Evolutionary conservation across 2,888 invertebrate species (phyloP).

Genomic region (Drosophila nigritarsus): DNA sequence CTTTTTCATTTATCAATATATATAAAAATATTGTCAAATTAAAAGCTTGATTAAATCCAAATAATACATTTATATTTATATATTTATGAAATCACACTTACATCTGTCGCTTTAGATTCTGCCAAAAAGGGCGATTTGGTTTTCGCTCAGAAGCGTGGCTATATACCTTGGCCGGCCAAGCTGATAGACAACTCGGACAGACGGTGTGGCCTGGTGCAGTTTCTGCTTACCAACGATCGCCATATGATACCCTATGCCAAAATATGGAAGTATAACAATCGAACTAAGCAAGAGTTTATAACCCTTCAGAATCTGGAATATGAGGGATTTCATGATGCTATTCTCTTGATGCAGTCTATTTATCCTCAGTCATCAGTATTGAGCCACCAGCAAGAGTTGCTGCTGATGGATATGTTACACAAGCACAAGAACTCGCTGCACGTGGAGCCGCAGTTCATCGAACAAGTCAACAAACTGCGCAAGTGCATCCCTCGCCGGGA

Average conservation of each 20-base stretch:
- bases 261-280: conserved; percentile 39
- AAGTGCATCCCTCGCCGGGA: neutral
- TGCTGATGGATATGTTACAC: conserved; percentile 7
- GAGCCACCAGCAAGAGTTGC: neutral
- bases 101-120: neutral
- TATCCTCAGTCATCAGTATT: neutral
- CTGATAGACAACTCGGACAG: neutral
- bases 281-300: conserved; percentile 24
- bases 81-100: too few relatives aligned
- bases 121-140: conserved; percentile 27
- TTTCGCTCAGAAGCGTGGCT: conserved; percentile 40
- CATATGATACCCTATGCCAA: conserved; percentile 8
- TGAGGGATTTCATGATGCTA: conserved; percentile 27
- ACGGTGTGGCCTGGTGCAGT: conserved; percentile 12
- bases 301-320: conserved; percentile 1
- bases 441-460: conserved; percentile 28
- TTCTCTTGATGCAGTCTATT: conserved; percentile 3
- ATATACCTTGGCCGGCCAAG: conserved; percentile 41
- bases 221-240: conserved; percentile 24
- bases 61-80: too few relatives aligned
- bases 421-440: neutral
- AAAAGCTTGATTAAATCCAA: too few relatives aligned
- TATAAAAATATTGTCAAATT: neutral
- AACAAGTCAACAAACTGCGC: conserved; percentile 24
- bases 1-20: neutral